Conservation (phyloP, 2,888 invertebrate genomes). For the Plagiodera versicolora region DNA sequence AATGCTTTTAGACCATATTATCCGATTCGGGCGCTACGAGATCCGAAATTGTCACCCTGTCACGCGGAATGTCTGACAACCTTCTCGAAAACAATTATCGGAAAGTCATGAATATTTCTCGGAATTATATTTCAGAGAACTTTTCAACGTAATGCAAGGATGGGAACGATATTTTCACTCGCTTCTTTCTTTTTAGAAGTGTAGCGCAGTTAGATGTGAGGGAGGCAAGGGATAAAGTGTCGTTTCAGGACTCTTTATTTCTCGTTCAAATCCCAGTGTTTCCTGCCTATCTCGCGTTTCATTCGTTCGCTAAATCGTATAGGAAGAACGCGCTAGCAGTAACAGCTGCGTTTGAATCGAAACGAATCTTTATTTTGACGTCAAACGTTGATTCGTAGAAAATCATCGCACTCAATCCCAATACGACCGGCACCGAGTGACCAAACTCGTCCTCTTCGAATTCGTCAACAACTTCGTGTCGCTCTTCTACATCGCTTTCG, state of each 20-base stretch:
- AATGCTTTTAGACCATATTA: slow-evolving; percentile 64
- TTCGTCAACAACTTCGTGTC: slow-evolving; percentile 80
- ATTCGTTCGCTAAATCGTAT: neutral
- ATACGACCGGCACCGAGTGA: slow-evolving; percentile 73
- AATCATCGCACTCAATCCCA: slow-evolving; percentile 79
- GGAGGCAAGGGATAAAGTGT: neutral
- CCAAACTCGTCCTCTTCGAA: slow-evolving; percentile 75
- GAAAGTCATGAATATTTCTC: too few species aligned
- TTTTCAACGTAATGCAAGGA: too few species aligned
- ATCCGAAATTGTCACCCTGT: neutral
- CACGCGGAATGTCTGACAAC: too few species aligned
- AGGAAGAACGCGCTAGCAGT: neutral
- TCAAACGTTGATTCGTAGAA: too few species aligned
- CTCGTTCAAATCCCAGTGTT: neutral
- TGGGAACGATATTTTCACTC: too few species aligned
- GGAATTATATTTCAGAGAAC: too few species aligned
- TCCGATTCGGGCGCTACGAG: slow-evolving; percentile 57
- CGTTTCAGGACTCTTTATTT: neutral
- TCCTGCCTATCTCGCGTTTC: neutral
- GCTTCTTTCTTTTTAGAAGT: neutral
- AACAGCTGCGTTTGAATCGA: neutral
- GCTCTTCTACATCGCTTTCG: slow-evolving; percentile 76
- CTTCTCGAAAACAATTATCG: too few species aligned
- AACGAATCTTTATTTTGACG: neutral
- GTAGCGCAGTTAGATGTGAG: neutral